A percentile compares a stretch with the other conserved stretches of the same genome.
These are phyloP conservation scores for Electrophaes corylata DNA, from an alignment of 2,888 invertebrate species.

Conservation along the genomic window DNA sequence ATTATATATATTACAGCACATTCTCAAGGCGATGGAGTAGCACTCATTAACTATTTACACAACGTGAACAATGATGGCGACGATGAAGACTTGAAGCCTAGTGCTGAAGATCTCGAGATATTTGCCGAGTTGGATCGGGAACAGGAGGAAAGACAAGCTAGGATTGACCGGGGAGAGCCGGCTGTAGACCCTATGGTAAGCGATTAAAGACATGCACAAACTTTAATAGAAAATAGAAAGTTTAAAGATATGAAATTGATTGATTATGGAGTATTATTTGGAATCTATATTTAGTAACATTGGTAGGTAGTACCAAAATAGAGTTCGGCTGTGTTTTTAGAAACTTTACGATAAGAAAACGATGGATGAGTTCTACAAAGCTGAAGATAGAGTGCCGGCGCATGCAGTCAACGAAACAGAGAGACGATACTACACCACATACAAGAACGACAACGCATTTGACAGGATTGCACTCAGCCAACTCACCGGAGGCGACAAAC, in stretches of 20 bases:
- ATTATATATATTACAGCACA: slow-evolving; percentile 40
- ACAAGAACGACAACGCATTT: slow-evolving; percentile 65
- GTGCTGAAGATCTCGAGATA: slow-evolving; percentile 72
- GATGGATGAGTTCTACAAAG: slow-evolving; percentile 65
- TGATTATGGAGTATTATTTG: no score
- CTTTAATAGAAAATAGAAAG: no score
- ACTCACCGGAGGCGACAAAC: slow-evolving; percentile 64
- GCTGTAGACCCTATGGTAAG: slow-evolving; percentile 74
- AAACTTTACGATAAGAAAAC: slow-evolving; percentile 69
- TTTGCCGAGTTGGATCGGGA: slow-evolving; percentile 71
- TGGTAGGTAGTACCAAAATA: no score
- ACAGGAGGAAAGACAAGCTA: slow-evolving; percentile 65
- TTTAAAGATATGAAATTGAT: no score
- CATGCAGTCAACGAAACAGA: slow-evolving; percentile 56
- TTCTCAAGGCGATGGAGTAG: slow-evolving; percentile 58
- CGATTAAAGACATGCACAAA: background rate
- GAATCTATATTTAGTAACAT: no score
- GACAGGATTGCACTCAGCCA: slow-evolving; percentile 73
- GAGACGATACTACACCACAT: slow-evolving; percentile 56
- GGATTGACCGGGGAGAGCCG: slow-evolving; percentile 73
- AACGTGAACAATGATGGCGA: slow-evolving; percentile 52
- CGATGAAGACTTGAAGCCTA: slow-evolving; percentile 63
- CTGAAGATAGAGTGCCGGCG: slow-evolving; percentile 56
- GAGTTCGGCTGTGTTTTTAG: slow-evolving; percentile 47
- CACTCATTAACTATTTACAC: slow-evolving; percentile 63